Evolutionary conservation across 2,113 vertebrate genomes (phyloP), one percentile per base, ranked within the genome.

Genomic region (Seriola rivoliana): DNA sequence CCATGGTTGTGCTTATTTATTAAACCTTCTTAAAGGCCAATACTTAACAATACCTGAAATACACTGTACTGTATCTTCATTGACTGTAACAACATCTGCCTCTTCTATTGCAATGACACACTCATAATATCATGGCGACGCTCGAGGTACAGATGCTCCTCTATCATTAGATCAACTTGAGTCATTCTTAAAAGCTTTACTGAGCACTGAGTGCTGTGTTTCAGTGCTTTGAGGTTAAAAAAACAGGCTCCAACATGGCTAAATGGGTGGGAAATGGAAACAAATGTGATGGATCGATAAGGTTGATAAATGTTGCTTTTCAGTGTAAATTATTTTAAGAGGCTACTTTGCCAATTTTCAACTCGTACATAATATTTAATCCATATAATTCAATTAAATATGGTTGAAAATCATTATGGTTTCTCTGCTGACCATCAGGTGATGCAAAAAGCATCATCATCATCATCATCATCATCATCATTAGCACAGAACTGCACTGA

Each of bases 111-210:
- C 17, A 60, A 68, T 13, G 4, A 50, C 57, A 36, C 36, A 13
- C 11, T 55, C 23, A 34, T 44, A 34, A 71, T 10, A 59, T 3
- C 23, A 52, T 34, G 36, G 8, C 29, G 16, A 44, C 21, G 16
- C 29, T 74, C 0, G 0, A 62, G 17, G 29, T 78, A 50, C 19
- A 71, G n/a, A 76, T 9, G 14, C 19, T 29, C 3, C 14, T 46
- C 57, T 70, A 14, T 71, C 11, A 81, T 69, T 62, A 84, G 14
- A 64, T 75, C 32, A 32, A 8, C 21, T 62, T 9, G 9, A 66
- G 4, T 55, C 10, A 54, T 52, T 72, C 62, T 67, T 59, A 40
- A 81, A 46, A 73, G 44, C 40, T 32, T 74, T 44, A 50, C 21
- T 4, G 8, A 25, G 50, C 52, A 46, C 0, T 42, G 34, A 36